Base-by-base conservation (phyloP, 1,140 invertebrate genomes). In the Wasmannia auropunctata region DNA sequence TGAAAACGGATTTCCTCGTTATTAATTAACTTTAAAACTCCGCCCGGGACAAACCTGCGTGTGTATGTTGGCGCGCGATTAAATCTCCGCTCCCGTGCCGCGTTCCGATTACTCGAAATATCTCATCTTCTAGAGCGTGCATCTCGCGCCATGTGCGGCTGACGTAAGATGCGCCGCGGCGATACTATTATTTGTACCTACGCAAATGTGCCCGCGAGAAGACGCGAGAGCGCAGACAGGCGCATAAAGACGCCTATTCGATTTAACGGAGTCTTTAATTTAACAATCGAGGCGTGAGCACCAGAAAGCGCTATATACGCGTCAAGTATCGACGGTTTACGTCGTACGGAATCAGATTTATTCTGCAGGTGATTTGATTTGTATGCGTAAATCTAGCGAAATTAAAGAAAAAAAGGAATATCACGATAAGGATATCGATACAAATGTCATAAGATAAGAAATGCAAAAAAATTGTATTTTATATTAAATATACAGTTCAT, bases 171-270 rank as follows among this genome's bases (percentile, higher is more conserved):
- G 67, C 51, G 51, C 67, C 16, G 65, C 65, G 25, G 65, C 34
- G 77, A 81, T 81, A 83, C 79, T 83, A 83, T 83, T 83, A 83
- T 72, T 83, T 83, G 49, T 72, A 83, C 51, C 65, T 83, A 83
- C 67, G 79, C 51, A 72, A 83, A 83, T 72, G 19, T 58, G 79
- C 37, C 19, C 28, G 8, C 28, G 14, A 72, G 65, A 83, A 81
- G 34, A 81, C 25, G 10, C 31, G 77, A 22, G 77, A 22, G 7
- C 34, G 37, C 37, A 70, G 22, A 43, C 77, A 28, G 11, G 34
- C 77, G 34, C 19, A 28, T 80, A 40, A 69, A 56, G 77, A 69
- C 34, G 22, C 31, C n/a, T 16, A 40, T 81, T 81, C 65, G 77
- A 56, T 43, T 81, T 70, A 80, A 80, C 62, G 62, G 63, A 56